Evolutionary conservation across 2,797 vertebrate genomes (phyloP), one percentile per base, ranked within the genome.

Genomic region (Pipistrellus kuhlii): DNA sequence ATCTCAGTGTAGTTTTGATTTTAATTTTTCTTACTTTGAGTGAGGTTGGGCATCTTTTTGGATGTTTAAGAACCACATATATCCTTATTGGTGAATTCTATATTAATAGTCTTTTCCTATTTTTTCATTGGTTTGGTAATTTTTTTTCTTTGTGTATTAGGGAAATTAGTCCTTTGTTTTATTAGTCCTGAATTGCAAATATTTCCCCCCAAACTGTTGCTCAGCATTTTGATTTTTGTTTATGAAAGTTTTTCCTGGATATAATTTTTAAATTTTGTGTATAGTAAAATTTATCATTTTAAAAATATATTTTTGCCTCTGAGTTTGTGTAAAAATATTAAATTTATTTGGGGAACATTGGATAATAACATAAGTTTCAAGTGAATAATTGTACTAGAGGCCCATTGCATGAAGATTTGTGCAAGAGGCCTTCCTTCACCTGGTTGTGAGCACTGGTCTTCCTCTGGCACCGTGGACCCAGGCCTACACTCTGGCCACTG

Each of bases 211-310:
- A 73, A 2, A 53, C 51, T 53, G 2, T 80, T 80, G 10, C 51
- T 32, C 30, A 81, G 27, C 11, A 73, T 92, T 88, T 93, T 75
- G 4, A 59, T 71, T n/a, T 71, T 71, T 76, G 69, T 89, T 85
- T 51, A 41, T 77, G 62, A 27, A 84, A 59, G 3, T 46, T 84
- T 38, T 46, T 46, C 3, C 4, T 71, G 32, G 51, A 53, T 9
- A 72, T 32, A 85, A 35, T 66, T 82, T 53, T 15, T 9, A 62
- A 41, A 85, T 85, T 77, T 90, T 71, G 14, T 46, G 30, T 12
- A 30, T 55, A 32, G n/a, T 41, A 76, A 76, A 78, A 72, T 30
- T 30, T 18, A 81, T 44, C 20, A 17, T 11, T 85, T 85, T 84
- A 32, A 27, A 59, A 59, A 59, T 30, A 6, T 35, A 68, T 69